Conservation (phyloP, 2,888 invertebrate species). For the Andrena bicolor region DNA sequence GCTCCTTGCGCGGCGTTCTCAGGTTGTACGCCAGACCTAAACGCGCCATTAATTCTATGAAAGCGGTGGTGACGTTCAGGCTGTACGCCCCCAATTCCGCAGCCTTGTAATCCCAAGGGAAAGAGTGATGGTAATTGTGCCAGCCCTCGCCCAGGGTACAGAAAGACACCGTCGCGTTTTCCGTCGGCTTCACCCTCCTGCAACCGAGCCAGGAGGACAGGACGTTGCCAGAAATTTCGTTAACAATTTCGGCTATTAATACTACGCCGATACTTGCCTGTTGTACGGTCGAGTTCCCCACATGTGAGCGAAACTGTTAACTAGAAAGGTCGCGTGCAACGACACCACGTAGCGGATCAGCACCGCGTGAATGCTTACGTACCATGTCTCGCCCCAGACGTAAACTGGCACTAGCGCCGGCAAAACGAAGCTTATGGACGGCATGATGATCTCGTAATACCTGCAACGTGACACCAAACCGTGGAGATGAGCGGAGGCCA, state of each 20-base stretch:
- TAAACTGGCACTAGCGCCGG: constrained; percentile 87
- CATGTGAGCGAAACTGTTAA: constrained; percentile 88
- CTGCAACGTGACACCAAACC: constrained; percentile 76
- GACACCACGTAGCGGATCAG: constrained; percentile 86
- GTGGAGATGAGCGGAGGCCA: not conserved
- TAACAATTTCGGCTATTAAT: constrained; percentile 14
- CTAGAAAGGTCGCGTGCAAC: constrained; percentile 88
- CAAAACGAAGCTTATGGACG: constrained; percentile 86
- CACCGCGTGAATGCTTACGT: constrained; percentile 78
- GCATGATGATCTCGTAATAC: constrained; percentile 86
- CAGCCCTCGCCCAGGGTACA: constrained; percentile 87
- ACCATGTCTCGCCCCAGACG: constrained; percentile 87
- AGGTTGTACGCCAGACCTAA: constrained; percentile 81
- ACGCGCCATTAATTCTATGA: constrained; percentile 80
- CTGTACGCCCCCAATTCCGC: constrained; percentile 79
- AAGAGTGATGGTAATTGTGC: constrained; percentile 89
- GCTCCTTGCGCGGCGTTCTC: constrained; percentile 75
- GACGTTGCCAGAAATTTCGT: not conserved
- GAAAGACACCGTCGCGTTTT: constrained; percentile 86
- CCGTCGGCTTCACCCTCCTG: constrained; percentile 83
- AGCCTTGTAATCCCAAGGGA: constrained; percentile 86
- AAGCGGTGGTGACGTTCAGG: constrained; percentile 78
- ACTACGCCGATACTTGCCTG: constrained; percentile 73
- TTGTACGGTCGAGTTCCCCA: constrained; percentile 85
- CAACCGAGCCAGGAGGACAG: not conserved